Percentiles rank a stretch among this genome's conserved stretches.
These are phyloP conservation scores for Erebia palarica DNA, from an alignment of 2,888 invertebrate species.

Conservation along the genomic window DNA sequence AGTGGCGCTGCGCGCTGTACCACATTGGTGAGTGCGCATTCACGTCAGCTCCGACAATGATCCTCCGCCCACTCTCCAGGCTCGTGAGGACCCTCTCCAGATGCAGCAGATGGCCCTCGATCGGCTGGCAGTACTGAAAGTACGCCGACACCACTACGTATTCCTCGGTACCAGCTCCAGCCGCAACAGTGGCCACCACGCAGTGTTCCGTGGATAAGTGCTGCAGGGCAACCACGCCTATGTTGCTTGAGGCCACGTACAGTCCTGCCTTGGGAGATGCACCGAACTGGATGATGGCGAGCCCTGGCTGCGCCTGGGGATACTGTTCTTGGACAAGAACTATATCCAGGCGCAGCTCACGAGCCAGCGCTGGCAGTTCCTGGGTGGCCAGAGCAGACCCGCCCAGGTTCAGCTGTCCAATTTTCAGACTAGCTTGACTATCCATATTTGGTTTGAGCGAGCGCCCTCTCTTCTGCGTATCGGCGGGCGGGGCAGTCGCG, in stretches of 20 bases:
- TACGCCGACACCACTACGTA: not conserved
- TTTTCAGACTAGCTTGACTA: not conserved
- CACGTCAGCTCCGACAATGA: not conserved
- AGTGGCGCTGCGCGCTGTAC: not conserved
- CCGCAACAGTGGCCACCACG: not conserved
- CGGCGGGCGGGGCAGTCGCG: no score
- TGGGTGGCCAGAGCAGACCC: not conserved
- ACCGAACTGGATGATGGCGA: not conserved
- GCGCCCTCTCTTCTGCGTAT: no score
- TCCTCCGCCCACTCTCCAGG: not conserved
- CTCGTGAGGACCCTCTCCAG: no score
- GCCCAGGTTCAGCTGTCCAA: conserved; percentile 11
- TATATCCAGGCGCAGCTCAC: conserved; percentile 6
- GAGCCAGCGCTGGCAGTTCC: conserved; percentile 2
- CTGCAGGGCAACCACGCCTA: not conserved
- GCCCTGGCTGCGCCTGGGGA: not conserved
- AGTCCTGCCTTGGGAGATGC: not conserved
- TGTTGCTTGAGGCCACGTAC: not conserved
- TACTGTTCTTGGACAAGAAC: conserved; percentile 22
- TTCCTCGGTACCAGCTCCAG: not conserved
- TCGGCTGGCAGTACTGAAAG: not conserved
- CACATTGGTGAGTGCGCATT: no score
- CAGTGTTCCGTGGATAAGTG: not conserved
- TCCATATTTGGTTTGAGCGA: not conserved
- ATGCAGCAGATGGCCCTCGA: not conserved